Evolutionary conservation across 2,888 invertebrate genomes (phyloP).

Genomic region (Malthinus seriepunctatus): DNA sequence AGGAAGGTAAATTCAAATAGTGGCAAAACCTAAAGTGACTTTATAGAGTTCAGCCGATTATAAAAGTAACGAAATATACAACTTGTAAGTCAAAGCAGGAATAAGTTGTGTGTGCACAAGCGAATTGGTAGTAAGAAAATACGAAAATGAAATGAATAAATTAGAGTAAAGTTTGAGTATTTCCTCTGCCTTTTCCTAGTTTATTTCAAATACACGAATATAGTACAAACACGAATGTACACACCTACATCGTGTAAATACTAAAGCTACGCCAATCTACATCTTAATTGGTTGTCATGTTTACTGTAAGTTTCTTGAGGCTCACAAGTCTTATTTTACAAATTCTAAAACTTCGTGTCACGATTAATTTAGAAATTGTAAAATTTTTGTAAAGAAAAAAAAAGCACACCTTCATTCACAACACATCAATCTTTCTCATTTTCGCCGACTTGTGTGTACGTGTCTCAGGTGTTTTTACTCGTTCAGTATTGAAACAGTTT

Average conservation of each 20-base stretch:
- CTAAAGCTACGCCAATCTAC: conserved; percentile 53
- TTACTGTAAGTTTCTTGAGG: conserved; percentile 45
- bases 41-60: conserved; percentile 22
- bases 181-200: conserved; percentile 49
- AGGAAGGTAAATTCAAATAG: conserved; percentile 18
- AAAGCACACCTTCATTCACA: conserved; percentile 22
- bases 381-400: neutral
- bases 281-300: conserved; percentile 57
- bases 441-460: conserved; percentile 13
- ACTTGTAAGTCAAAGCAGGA: conserved; percentile 38
- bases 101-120: conserved; percentile 39
- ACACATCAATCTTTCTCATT: conserved; percentile 26
- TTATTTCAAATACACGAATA: conserved; percentile 51
- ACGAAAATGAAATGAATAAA: conserved; percentile 52
- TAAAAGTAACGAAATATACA: conserved; percentile 29
- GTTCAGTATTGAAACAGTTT: conserved; percentile 23
- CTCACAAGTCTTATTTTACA: conserved; percentile 24
- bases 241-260: conserved; percentile 55
- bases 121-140: conserved; percentile 42
- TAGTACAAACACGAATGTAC: conserved; percentile 48
- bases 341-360: neutral
- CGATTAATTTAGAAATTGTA: neutral
- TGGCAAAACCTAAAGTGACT: conserved; percentile 5
- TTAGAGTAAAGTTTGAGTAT: conserved; percentile 50
- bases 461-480: conserved; percentile 27